Evolutionary conservation across 2,113 vertebrate genomes (phyloP).

Genomic region (Thunnus maccoyii): DNA sequence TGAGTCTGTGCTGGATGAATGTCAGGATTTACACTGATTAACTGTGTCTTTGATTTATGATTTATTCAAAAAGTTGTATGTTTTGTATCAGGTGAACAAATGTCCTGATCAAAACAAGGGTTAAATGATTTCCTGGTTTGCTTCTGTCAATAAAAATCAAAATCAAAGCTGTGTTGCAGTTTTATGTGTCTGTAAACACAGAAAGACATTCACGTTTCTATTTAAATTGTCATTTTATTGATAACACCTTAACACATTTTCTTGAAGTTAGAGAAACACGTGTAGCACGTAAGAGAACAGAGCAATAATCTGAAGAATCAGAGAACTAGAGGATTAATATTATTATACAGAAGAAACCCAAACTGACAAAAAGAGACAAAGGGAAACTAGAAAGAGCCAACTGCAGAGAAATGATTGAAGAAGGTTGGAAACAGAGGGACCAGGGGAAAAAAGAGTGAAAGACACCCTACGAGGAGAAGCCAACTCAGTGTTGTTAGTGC

Average conservation of each 20-base stretch:
- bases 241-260: conserved; percentile 78
- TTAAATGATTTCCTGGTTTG: background rate
- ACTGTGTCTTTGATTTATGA: background rate
- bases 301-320: conserved; percentile 81
- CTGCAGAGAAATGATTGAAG: conserved; percentile 36
- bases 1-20: background rate
- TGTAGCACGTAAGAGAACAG: conserved; percentile 75
- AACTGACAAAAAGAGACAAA: conserved; percentile 57
- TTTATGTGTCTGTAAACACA: background rate
- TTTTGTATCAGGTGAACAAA: background rate
- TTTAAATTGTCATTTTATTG: conserved; percentile 60
- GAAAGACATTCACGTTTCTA: conserved; percentile 47
- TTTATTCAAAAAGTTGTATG: too few species aligned
- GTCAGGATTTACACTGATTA: background rate
- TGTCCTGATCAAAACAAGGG: background rate
- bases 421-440: conserved; percentile 58
- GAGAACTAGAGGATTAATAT: conserved; percentile 78
- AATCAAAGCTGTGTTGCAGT: background rate
- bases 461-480: too few species aligned
- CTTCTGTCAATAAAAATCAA: background rate
- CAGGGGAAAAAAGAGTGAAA: conserved; percentile 65
- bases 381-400: too few species aligned
- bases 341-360: conserved; percentile 78
- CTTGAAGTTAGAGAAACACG: conserved; percentile 80
- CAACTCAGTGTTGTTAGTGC: too few species aligned